A percentile compares a stretch with the other conserved stretches of the same genome.
These are phyloP conservation scores for Lathamus discolor DNA, from an alignment of 2,113 vertebrate species.

Conservation along the genomic window DNA sequence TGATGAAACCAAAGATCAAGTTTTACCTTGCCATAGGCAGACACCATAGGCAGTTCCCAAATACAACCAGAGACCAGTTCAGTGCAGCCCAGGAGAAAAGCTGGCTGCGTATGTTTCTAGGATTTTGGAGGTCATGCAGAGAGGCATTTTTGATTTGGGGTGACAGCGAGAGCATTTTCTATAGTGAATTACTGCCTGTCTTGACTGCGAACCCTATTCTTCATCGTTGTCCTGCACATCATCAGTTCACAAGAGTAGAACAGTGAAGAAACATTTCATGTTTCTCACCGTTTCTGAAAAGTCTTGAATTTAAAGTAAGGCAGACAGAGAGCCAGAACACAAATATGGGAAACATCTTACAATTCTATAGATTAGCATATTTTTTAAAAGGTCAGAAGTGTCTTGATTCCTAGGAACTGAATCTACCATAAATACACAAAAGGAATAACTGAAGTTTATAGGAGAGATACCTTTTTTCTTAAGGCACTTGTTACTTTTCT, in stretches of 20 bases:
- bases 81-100: background rate
- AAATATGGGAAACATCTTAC: background rate
- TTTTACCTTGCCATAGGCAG: background rate
- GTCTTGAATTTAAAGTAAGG: background rate
- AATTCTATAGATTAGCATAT: background rate
- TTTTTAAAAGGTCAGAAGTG: background rate
- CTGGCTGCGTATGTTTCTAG: background rate
- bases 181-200: background rate
- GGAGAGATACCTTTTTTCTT: background rate
- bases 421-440: background rate
- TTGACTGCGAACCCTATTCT: background rate
- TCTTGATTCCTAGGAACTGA: background rate
- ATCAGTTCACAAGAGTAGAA: background rate
- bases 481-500: background rate
- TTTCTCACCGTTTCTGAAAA: background rate
- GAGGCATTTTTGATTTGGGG: background rate
- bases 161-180: background rate
- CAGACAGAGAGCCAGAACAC: background rate
- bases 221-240: background rate
- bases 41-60: background rate
- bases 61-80: background rate
- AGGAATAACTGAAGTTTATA: background rate
- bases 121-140: background rate
- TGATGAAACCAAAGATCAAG: background rate
- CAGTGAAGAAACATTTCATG: background rate